Evolutionary conservation across 2,113 vertebrate genomes (phyloP).

Genomic region (Ptychochromis oligacanthus): DNA sequence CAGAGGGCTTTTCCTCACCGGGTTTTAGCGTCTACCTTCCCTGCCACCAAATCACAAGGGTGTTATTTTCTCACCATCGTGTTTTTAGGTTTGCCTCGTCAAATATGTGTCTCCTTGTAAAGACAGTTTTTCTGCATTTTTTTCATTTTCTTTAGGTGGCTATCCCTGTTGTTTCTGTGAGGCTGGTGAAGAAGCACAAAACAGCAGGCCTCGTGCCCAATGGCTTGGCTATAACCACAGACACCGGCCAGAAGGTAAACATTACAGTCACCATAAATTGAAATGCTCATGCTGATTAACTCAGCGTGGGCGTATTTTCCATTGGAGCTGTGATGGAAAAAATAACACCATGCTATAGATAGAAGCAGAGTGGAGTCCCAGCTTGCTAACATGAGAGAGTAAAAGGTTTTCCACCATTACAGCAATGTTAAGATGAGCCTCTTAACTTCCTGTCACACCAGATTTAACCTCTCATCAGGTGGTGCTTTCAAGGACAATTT

Average conservation of each 20-base stretch:
- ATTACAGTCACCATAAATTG: background rate
- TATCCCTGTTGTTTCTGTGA: slow-evolving; percentile 89
- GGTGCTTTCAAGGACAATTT: slow-evolving; percentile 20
- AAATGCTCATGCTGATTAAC: slow-evolving; percentile 49
- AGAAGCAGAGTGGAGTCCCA: slow-evolving; percentile 33
- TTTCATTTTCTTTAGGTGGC: slow-evolving; percentile 81
- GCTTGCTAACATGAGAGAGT: background rate
- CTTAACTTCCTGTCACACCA: slow-evolving; percentile 15
- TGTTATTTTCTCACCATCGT: background rate
- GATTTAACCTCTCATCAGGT: slow-evolving; percentile 9
- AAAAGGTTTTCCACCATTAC: slow-evolving; percentile 31
- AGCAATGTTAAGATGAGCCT: background rate
- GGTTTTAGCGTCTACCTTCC: background rate
- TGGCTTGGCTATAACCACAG: slow-evolving; percentile 93
- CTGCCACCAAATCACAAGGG: background rate
- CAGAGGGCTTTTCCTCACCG: background rate
- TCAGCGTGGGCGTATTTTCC: slow-evolving; percentile 24
- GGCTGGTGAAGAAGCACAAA: slow-evolving; percentile 95
- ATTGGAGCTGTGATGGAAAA: slow-evolving; percentile 50
- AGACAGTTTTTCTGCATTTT: background rate
- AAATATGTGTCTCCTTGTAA: background rate
- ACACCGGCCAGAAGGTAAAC: slow-evolving; percentile 89
- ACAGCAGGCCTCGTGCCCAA: slow-evolving; percentile 94
- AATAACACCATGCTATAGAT: slow-evolving; percentile 55
- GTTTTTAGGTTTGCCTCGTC: background rate